Evolutionary conservation across 2,888 invertebrate species (phyloP), one percentile per base, ranked within the genome.

Genomic region (Clanis bilineata): DNA sequence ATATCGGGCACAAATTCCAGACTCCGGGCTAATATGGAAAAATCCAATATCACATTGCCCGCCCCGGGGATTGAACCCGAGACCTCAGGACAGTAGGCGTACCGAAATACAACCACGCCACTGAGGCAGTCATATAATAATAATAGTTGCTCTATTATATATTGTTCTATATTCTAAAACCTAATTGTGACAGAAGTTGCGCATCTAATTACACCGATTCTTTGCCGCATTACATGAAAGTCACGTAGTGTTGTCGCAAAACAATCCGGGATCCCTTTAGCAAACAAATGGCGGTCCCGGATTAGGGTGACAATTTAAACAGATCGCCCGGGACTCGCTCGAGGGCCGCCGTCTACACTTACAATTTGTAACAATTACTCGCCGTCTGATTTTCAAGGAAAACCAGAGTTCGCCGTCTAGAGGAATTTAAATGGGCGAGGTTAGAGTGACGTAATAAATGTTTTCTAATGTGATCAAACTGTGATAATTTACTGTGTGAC

Each of bases 361-460:
- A 67, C 86, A 77, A 88, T 90, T 85, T 85, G 83, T 86, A 76
- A 85, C 88, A 82, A 90, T 88, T 88, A 89, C 83, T 70, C 71
- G 73, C 68, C 69, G 69, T 73, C 73, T 74, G 70, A 66, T 70
- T 76, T 74, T 58, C 58, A 51, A 58, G 39, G 58, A 51, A 51
- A 32, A 51, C 51, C 51, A 32, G 51, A 32, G 10, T 51, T 32
- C 15, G 4, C 32, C 32, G 18, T 12, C n/a, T n/a, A 28, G 18
- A 32, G 28, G 28, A 51, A 51, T 51, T 51, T 28, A 51, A 51
- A 51, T 51, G 32, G 51, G 21, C 10, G 32, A 32, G 32, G 51
- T 51, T 28, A 9, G 28, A 15, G 51, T 51, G 28, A 18, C 18
- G 28, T 51, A 51, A 51, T 18, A 32, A 10, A 32, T 32, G 47